Percentiles rank a stretch among this genome's conserved stretches.
Conservation (phyloP, 2,113 vertebrate species). For the Lutjanus erythropterus region DNA sequence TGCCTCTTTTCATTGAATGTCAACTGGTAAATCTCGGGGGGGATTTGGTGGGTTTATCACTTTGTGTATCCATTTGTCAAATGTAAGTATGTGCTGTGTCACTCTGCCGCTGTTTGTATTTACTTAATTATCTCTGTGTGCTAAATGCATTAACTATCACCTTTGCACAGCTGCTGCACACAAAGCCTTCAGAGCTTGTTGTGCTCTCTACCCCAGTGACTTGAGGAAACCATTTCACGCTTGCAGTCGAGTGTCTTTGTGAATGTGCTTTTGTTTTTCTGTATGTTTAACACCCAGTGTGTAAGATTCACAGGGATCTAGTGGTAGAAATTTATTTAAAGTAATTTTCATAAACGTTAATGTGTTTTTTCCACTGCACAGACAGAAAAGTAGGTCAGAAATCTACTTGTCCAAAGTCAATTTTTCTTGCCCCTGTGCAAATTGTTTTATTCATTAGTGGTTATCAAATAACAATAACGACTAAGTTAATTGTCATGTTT, state of each 20-base stretch:
- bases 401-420: no score
- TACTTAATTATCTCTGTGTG: constrained; percentile 36
- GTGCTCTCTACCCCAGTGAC: constrained; percentile 3
- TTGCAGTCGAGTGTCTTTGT: not conserved
- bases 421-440: no score
- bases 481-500: no score
- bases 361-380: no score
- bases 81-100: constrained; percentile 23
- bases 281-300: not conserved
- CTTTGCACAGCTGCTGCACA: constrained; percentile 56
- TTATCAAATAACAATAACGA: no score
- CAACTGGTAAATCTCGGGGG: constrained; percentile 32
- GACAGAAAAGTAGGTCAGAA: no score
- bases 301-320: no score
- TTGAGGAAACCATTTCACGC: constrained; percentile 1
- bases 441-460: no score
- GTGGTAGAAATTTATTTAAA: no score
- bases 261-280: not conserved
- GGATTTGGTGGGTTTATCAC: constrained; percentile 52
- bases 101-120: constrained; percentile 51
- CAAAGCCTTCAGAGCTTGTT: constrained; percentile 11
- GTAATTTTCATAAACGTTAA: no score
- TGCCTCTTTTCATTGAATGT: constrained; percentile 28
- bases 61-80: constrained; percentile 54
- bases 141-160: constrained; percentile 45